Base-by-base conservation (phyloP, 2,888 invertebrate genomes). In the Polydrusus cervinus region DNA sequence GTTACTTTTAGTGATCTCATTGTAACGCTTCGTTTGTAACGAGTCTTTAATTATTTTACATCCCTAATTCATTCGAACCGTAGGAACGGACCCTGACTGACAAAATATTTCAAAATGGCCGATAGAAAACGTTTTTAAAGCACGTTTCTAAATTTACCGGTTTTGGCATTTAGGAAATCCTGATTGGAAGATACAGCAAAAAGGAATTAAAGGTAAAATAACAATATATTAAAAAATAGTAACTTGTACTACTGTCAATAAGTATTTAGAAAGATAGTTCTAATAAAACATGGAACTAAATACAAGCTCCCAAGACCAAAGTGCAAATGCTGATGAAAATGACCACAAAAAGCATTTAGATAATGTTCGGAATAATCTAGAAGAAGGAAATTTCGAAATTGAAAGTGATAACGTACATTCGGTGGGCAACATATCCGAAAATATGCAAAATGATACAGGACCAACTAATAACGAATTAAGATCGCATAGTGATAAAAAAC, bases 21-120 rank as follows among this genome's bases (percentile, higher is more conserved):
- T n/a, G n/a, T n/a, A n/a, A n/a, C n/a, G n/a, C n/a, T n/a, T n/a
- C n/a, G n/a, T n/a, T n/a, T n/a, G n/a, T n/a, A n/a, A n/a, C n/a
- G n/a, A n/a, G n/a, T n/a, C n/a, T n/a, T n/a, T n/a, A n/a, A n/a
- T n/a, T n/a, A n/a, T n/a, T n/a, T n/a, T n/a, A n/a, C n/a, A n/a
- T n/a, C n/a, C n/a, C n/a, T n/a, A n/a, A n/a, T n/a, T n/a, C n/a
- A n/a, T n/a, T n/a, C n/a, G n/a, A n/a, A n/a, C n/a, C n/a, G n/a
- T n/a, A n/a, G n/a, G n/a, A n/a, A n/a, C n/a, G n/a, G n/a, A n/a
- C n/a, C n/a, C n/a, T n/a, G n/a, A n/a, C n/a, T n/a, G n/a, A n/a
- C n/a, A n/a, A n/a, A n/a, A 25, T 25, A 57, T 66, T 53, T 57
- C 45, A 68, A 68, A 68, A 68, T 68, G 68, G 68, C 68, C 57